Evolutionary conservation across 2,113 vertebrate genomes (phyloP).

Genomic region (Dunckerocampus dactyliophorus): DNA sequence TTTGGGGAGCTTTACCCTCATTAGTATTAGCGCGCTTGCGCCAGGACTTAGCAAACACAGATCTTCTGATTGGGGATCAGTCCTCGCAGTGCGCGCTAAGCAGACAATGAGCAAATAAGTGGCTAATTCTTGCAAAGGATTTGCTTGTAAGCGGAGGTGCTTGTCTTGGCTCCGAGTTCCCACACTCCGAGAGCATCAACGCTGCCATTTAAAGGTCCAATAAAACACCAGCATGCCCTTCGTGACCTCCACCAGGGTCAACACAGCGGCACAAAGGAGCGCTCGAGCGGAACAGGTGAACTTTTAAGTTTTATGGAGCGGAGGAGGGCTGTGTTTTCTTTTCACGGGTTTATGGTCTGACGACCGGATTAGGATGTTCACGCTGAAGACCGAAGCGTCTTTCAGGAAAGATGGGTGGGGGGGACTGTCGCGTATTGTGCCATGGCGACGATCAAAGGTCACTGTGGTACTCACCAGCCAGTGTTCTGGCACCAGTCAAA

Average conservation of each 20-base stretch:
- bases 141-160: constrained; percentile 7
- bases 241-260: constrained; percentile 5
- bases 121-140: background rate
- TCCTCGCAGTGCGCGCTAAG: constrained; percentile 4
- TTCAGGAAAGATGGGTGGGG: constrained; percentile 1
- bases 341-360: constrained; percentile 17
- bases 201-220: background rate
- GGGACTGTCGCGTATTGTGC: constrained; percentile 20
- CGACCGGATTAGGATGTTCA: constrained; percentile 34
- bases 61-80: constrained; percentile 7
- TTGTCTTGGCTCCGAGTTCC: constrained; percentile 5
- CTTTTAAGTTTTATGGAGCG: constrained; percentile 35
- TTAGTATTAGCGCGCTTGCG: background rate
- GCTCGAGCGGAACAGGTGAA: constrained; percentile 47
- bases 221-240: background rate
- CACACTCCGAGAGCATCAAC: background rate
- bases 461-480: no score
- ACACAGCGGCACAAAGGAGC: constrained; percentile 37
- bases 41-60: no score
- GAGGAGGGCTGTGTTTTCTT: constrained; percentile 30
- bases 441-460: background rate
- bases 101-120: constrained; percentile 18
- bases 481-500: background rate
- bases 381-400: constrained; percentile 18
- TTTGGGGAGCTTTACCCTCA: background rate